Percentiles rank a stretch among this genome's conserved stretches.
These are phyloP conservation scores for Nephrotoma guestfalica DNA, from an alignment of 2,888 invertebrate genomes.

Conservation along the genomic window DNA sequence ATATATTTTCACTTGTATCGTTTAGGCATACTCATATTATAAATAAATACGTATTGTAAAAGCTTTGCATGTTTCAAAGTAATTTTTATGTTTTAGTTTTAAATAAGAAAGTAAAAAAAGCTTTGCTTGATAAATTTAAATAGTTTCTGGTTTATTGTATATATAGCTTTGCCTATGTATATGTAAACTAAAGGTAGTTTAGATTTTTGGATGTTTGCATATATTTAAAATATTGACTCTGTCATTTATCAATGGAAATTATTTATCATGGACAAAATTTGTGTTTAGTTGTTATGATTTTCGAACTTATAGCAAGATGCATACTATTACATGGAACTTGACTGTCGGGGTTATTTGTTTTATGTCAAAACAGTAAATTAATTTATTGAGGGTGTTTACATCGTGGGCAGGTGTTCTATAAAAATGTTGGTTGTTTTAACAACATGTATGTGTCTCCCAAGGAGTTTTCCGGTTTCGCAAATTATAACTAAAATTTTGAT, in stretches of 20 bases:
- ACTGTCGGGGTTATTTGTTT: not conserved
- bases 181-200: not conserved
- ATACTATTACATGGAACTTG: not conserved
- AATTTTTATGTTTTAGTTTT: not conserved
- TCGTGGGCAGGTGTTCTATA: not conserved
- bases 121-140: not conserved
- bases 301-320: not conserved
- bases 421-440: no score
- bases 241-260: not conserved
- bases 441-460: no score
- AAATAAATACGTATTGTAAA: not conserved
- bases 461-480: no score
- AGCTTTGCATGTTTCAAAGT: not conserved
- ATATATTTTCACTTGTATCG: not conserved
- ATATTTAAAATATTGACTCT: not conserved
- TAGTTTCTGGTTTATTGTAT: not conserved
- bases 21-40: not conserved
- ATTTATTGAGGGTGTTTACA: not conserved
- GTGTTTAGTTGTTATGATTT: not conserved
- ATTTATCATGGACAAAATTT: not conserved
- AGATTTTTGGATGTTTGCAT: not conserved
- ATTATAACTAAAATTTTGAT: no score
- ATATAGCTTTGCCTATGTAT: not conserved
- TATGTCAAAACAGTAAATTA: not conserved
- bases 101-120: not conserved